These are phyloP conservation scores for Alethe castanea DNA, from an alignment of 2,113 vertebrate species.

Conservation along the genomic window DNA sequence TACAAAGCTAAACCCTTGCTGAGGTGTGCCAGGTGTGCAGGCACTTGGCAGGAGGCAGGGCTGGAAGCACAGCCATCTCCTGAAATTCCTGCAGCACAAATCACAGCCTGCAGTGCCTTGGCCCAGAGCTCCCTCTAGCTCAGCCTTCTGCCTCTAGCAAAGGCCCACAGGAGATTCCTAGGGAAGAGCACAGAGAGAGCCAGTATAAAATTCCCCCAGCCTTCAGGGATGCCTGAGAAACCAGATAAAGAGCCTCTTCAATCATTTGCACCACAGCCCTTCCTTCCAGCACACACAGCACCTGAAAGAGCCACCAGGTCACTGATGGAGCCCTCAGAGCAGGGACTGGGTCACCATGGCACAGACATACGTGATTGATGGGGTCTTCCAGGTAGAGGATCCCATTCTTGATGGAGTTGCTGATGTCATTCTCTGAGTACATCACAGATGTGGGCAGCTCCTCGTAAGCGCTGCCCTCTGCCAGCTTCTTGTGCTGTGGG, in stretches of 20 bases:
- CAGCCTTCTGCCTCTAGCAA: conserved; percentile 20
- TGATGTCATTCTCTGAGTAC: conserved; percentile 97
- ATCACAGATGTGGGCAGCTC: conserved; percentile 89
- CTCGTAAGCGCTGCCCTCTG: conserved; percentile 95
- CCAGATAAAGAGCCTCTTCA: accelerated
- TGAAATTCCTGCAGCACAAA: not conserved
- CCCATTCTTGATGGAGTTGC: conserved; percentile 98
- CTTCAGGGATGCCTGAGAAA: not conserved
- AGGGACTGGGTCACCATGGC: not conserved
- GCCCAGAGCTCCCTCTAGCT: conserved; percentile 61
- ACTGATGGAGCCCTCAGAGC: not conserved
- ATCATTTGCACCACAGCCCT: not conserved
- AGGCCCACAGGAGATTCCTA: not conserved
- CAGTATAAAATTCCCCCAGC: not conserved
- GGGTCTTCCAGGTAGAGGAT: conserved; percentile 97
- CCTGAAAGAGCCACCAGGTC: not conserved
- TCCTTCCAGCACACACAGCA: not conserved
- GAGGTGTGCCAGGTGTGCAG: not conserved
- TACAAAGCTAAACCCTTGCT: not conserved
- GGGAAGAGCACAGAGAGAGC: not conserved
- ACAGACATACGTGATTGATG: conserved; percentile 86
- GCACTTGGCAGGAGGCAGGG: not conserved
- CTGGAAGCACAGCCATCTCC: not conserved
- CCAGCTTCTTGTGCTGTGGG: conserved; percentile 95
- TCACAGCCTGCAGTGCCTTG: not conserved